Evolutionary conservation across 2,113 vertebrate genomes (phyloP).

Genomic region (Himantopus leucocephalus): DNA sequence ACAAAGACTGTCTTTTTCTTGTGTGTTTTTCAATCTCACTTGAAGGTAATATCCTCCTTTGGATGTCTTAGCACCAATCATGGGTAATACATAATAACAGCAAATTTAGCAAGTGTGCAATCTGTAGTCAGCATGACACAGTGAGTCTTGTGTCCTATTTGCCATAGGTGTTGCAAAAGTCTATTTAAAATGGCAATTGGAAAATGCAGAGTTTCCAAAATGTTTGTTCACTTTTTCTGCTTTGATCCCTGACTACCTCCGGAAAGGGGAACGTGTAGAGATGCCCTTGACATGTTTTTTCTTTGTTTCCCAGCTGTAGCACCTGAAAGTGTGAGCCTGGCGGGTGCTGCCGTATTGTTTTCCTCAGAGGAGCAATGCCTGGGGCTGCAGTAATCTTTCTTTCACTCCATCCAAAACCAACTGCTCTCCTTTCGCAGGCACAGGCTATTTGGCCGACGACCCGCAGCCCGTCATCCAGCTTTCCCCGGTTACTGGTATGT

Average conservation of each 20-base stretch:
- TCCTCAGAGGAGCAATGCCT: rapidly evolving
- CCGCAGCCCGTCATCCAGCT: background rate
- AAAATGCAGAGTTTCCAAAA: background rate
- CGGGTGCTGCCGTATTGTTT: background rate
- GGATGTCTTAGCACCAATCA: background rate
- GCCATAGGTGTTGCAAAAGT: background rate
- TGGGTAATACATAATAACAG: background rate
- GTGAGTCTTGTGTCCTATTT: background rate
- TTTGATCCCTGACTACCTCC: background rate
- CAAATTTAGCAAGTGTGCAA: background rate
- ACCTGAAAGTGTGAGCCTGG: background rate
- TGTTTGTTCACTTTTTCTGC: background rate
- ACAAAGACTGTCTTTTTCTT: background rate
- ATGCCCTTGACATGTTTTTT: background rate
- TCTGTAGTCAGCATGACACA: background rate
- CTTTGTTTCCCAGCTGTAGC: background rate
- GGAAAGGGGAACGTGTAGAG: background rate
- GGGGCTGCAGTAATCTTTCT: background rate
- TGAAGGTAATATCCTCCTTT: background rate
- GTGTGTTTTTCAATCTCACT: background rate
- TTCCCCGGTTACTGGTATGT: constrained; percentile 44
- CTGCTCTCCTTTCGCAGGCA: background rate
- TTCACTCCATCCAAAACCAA: background rate
- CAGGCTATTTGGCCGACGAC: background rate
- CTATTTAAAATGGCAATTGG: background rate